Evolutionary conservation across 2,888 invertebrate species (phyloP), one percentile per base, ranked within the genome.

Genomic region (Saturnia japonica): DNA sequence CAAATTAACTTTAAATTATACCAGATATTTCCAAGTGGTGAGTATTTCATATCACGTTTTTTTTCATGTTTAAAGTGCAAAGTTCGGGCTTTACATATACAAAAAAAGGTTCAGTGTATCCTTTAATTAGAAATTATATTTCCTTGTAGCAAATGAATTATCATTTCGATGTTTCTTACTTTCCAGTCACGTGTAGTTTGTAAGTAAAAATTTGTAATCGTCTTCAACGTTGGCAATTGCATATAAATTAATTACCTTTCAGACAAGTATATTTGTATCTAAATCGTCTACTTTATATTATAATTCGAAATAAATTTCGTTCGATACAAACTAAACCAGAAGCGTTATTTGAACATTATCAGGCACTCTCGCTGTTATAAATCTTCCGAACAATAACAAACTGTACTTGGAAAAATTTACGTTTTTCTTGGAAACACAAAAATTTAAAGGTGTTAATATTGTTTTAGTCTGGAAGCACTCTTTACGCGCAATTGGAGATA

Each of bases 401-500:
- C 28, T 70, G 42, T 66, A 28, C 28, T 19, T 43, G 28, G 40
- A 68, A 54, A 40, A 54, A 40, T 25, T 14, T 40, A 28, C 14
- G n/a, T 57, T 22, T 14, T 40, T 68, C 22, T 34, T 34, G 40
- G 22, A 51, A 40, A 40, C 51, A 16, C 14, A 9, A 6, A 19
- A 28, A 68, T 42, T 68, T 40, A 54, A 40, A n/a, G 54, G n/a
- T n/a, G n/a, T 64, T 28, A 68, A 40, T 54, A 51, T 88, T 87
- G 80, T 86, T 85, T 40, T 92, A 97, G 97, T 96, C 96, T 83
- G 98, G 98, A 68, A 96, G 97, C 86, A 97, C 97, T 80, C 89
- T 98, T 75, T 96, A 97, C 88, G 98, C 98, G 42, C 97, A 98
- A 85, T 91, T 98, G 83, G 98, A 98, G 89, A 97, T 98, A 80